Evolutionary conservation across 2,888 invertebrate species (phyloP).

Genomic region (Cotesia congregata): DNA sequence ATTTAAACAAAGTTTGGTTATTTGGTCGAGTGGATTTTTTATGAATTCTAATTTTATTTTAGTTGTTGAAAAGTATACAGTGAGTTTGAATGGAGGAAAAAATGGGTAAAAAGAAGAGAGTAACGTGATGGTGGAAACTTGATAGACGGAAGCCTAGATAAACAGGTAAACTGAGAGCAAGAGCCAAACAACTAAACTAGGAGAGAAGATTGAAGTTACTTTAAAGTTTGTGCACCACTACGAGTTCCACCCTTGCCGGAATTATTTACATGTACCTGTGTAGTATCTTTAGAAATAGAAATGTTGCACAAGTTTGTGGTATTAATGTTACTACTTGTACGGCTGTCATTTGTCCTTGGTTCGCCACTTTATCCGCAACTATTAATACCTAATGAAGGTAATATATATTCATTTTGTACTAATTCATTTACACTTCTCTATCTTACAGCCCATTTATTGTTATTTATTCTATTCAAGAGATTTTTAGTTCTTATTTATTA

Average conservation of each 20-base stretch:
- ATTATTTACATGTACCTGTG: constrained; percentile 5
- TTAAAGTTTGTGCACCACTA: constrained; percentile 12
- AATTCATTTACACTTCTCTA: background rate
- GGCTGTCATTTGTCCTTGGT: constrained; percentile 60
- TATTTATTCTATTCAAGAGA: no score
- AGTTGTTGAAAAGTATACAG: background rate
- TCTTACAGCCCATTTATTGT: no score
- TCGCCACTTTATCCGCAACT: constrained; percentile 57
- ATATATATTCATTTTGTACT: constrained; percentile 20
- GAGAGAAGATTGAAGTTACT: constrained; percentile 28
- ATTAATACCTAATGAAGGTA: constrained; percentile 57
- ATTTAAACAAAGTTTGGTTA: background rate
- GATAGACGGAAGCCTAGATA: constrained; percentile 19
- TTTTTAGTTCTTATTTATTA: no score
- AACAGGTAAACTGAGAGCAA: constrained; percentile 12
- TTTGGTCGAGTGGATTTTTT: background rate
- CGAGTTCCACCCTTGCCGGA: background rate
- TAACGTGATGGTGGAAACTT: constrained; percentile 9
- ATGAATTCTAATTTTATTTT: background rate
- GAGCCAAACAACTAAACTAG: background rate
- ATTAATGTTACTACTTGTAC: constrained; percentile 38
- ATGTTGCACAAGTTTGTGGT: constrained; percentile 29
- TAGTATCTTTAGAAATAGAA: constrained; percentile 3
- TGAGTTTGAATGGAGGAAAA: constrained; percentile 15
- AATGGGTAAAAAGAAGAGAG: constrained; percentile 21